Evolutionary conservation across 2,797 vertebrate species (phyloP).

Genomic region (Pogoniulus pusillus): DNA sequence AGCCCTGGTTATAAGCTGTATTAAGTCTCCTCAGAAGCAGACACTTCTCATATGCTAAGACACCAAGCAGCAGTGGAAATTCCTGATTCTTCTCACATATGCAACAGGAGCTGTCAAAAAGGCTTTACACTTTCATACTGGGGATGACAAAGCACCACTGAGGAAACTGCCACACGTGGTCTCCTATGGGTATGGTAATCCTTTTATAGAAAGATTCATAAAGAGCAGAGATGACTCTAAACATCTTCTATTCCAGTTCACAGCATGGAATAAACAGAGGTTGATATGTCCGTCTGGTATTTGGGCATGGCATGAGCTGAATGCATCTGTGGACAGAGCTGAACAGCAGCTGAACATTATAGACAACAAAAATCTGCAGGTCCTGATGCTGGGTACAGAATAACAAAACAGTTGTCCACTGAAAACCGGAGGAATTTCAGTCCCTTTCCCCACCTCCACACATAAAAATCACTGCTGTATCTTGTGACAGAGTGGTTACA

Average conservation of each 20-base stretch:
- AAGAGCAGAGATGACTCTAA: constrained; percentile 10
- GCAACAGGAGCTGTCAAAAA: constrained; percentile 2
- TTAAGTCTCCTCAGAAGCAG: not conserved
- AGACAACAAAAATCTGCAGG: not conserved
- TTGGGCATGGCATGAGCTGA: not conserved
- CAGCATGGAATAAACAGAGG: constrained; percentile 1
- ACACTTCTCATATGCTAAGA: not conserved
- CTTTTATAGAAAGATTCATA: constrained; percentile 39
- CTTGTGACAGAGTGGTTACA: not conserved
- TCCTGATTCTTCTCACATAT: constrained; percentile 7
- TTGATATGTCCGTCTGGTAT: not conserved
- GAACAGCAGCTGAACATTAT: not conserved
- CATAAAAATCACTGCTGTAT: not conserved
- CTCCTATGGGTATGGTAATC: constrained; percentile 13
- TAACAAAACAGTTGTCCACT: not conserved
- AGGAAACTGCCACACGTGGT: not conserved
- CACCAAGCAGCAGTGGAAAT: constrained; percentile 3
- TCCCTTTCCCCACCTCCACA: not conserved
- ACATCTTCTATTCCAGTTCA: not conserved
- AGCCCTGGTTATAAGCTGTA: not conserved
- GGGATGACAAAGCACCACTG: constrained; percentile 15
- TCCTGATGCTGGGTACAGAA: not conserved
- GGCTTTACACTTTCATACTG: constrained; percentile 20
- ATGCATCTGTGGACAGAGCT: not conserved
- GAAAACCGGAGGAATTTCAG: not conserved